Evolutionary conservation across 1,140 invertebrate species (phyloP), one percentile per base, ranked within the genome.

Genomic region (Apolygus lucorum): DNA sequence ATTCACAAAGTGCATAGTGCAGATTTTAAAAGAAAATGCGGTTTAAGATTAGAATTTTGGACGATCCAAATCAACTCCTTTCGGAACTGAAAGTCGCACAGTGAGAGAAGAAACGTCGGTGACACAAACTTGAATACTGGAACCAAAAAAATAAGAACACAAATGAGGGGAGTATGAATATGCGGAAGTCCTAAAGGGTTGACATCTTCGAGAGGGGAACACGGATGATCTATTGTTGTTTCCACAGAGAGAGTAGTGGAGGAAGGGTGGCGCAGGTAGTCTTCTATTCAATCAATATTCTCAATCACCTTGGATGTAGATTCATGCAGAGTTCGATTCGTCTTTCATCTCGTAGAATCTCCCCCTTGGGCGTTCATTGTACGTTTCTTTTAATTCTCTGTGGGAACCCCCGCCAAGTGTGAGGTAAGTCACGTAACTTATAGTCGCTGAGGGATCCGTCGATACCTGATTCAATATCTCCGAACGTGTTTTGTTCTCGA

Each of bases 271-370:
- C 34, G 17, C 62, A 63, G 62, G 62, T 63, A 63, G 8, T 4
- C 26, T 28, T 42, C 4, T 42, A 8, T 42, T 42, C 64, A 34
- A 66, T 66, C 64, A 66, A 66, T 66, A 66, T 29, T 66, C 27
- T 25, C 64, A 66, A 66, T 66, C 62, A 63, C 21, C 26, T 14
- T 26, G 26, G 29, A 64, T 66, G 64, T 66, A 66, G 64, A 66
- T 34, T 66, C 64, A 66, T 66, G 64, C 64, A 66, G 34, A 66
- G 34, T 42, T 17, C 34, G 34, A 42, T 8, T 42, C 34, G n/a
- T n/a, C n/a, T n/a, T n/a, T n/a, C n/a, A n/a, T n/a, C n/a, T n/a
- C n/a, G n/a, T n/a, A n/a, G n/a, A n/a, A n/a, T n/a, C n/a, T n/a
- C 34, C 34, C 17, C 34, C 4, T 42, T 8, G 34, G 34, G 4